These are phyloP conservation scores for Lamellibrachia columna DNA, from an alignment of 2,888 invertebrate species.

Conservation along the genomic window DNA sequence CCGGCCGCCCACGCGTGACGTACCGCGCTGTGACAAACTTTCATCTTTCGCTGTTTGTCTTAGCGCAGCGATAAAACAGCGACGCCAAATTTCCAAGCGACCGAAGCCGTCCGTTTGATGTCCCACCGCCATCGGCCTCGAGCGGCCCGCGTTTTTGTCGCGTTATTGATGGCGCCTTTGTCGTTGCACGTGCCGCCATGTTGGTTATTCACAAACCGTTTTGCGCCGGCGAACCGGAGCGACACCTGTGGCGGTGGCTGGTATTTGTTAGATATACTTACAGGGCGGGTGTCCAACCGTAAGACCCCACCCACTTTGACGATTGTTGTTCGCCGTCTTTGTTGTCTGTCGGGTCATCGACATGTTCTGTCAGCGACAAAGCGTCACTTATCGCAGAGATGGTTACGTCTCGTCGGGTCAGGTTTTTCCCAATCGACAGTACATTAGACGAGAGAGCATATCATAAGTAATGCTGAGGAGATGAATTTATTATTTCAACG, in stretches of 20 bases:
- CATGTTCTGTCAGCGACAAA: constrained; percentile 5
- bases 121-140: background rate
- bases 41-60: background rate
- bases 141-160: background rate
- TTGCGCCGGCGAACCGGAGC: constrained; percentile 12
- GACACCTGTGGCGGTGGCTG: background rate
- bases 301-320: background rate
- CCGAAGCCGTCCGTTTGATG: constrained; percentile 3
- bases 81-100: background rate
- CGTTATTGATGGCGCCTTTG: background rate
- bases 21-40: background rate
- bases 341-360: background rate
- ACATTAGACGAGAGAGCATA: background rate
- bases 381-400: background rate
- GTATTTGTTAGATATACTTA: constrained; percentile 1
- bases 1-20: background rate
- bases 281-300: background rate
- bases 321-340: background rate
- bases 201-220: background rate
- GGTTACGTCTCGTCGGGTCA: background rate
- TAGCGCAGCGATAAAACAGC: background rate
- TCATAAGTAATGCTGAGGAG: background rate
- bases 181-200: background rate
- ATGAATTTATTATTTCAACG: background rate
- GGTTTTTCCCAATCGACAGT: background rate